Evolutionary conservation across 2,888 invertebrate genomes (phyloP), one percentile per base, ranked within the genome.

Genomic region (Yponomeuta evonymella): DNA sequence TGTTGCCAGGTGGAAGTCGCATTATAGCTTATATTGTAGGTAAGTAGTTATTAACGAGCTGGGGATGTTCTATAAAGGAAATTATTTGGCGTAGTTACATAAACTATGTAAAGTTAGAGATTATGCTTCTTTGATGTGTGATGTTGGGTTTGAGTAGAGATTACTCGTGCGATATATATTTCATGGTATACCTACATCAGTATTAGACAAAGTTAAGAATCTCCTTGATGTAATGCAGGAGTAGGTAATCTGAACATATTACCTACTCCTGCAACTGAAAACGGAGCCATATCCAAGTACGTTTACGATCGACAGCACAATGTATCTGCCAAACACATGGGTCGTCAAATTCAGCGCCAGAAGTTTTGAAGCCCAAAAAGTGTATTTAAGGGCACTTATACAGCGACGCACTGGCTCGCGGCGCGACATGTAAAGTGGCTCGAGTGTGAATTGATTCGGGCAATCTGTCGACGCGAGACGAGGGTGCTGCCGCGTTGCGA

Each of bases 401-500:
- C 15, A 58, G 15, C 12, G 51, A 58, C 51, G 51, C 51, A 12
- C 15, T 15, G 51, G 51, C 51, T 58, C 8, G 51, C 15, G 51
- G 51, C 51, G 51, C 15, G 15, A 58, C 51, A 58, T 58, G 51
- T 58, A 58, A 58, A 58, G 51, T 58, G 51, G 15, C 51, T 58
- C 51, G 51, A 58, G 51, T 58, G 51, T 58, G 51, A 58, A 58
- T 58, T 58, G 51, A 58, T 58, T 58, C 15, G 51, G 51, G 51
- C 51, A 58, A 58, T 67, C 36, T 67, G 43, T 67, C 43, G 67
- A 30, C 64, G 64, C 8, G 64, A 64, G 64, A 64, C 51, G 51
- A 30, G 69, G 69, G 48, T 69, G 29, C 74, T 75, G 74, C 76
- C 75, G 51, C 51, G 51, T 15, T 1, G 51, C 51, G 51, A 58